phyloP scores from a whole-genome alignment of 2,888 invertebrate species.

The Sinotaia quadrata region DNA sequence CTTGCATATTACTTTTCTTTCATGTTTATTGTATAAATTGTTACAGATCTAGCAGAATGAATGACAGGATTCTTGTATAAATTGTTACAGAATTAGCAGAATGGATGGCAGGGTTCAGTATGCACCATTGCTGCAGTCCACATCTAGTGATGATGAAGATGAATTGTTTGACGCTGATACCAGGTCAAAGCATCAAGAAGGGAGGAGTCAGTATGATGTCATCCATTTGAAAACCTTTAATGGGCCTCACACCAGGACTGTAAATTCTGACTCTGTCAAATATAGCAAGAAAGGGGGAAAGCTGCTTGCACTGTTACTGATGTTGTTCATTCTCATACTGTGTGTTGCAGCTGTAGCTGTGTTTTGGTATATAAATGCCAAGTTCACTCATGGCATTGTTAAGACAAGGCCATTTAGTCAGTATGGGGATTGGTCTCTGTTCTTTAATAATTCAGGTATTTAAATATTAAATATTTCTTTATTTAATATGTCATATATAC shows the following conservation, averaged over 20 bases:
- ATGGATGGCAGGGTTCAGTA: conserved; percentile 28
- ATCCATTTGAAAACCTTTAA: background rate
- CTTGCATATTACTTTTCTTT: no score
- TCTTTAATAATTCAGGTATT: conserved; percentile 31
- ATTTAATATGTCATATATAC: background rate
- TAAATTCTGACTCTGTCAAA: no score
- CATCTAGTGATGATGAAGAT: conserved; percentile 35
- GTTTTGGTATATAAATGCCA: background rate
- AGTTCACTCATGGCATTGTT: background rate
- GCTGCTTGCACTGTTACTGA: no score
- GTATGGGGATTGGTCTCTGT: conserved; percentile 24
- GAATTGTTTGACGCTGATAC: conserved; percentile 24
- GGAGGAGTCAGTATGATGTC: background rate
- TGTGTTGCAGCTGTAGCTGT: no score
- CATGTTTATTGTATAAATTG: no score
- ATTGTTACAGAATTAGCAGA: background rate
- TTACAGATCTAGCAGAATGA: background rate
- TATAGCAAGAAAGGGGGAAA: no score
- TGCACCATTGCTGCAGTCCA: conserved; percentile 28
- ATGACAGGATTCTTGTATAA: background rate
- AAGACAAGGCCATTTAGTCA: background rate
- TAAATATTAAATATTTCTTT: background rate
- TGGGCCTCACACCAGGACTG: no score
- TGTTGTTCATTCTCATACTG: no score
- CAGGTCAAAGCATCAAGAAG: background rate